These are phyloP conservation scores for Trogon melanurus DNA, from an alignment of 2,113 vertebrate genomes.

Conservation along the genomic window DNA sequence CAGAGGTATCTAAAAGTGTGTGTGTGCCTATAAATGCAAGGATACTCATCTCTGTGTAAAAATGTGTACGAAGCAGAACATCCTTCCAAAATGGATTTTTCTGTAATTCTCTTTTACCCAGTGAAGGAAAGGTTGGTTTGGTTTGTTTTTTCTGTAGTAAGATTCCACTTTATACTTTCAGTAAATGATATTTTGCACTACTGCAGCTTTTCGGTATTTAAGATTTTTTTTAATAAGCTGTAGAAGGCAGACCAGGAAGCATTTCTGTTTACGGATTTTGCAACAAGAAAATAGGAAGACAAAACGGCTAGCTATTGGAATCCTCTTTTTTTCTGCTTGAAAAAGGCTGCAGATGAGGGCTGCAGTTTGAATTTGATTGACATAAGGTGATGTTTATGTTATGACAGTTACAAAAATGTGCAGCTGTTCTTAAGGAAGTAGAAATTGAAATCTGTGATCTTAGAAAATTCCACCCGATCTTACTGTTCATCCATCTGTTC, in stretches of 20 bases:
- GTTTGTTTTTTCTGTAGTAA: background rate
- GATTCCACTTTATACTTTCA: background rate
- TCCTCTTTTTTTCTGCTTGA: background rate
- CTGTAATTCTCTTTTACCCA: background rate
- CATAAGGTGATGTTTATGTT: slow-evolving; percentile 16
- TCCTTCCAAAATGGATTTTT: background rate
- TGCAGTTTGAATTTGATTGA: slow-evolving; percentile 23
- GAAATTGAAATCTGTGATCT: slow-evolving; percentile 11
- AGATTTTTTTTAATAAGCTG: background rate
- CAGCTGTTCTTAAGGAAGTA: slow-evolving; percentile 33
- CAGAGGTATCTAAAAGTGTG: background rate
- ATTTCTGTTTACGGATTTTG: background rate
- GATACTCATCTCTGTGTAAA: background rate
- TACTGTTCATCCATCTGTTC: slow-evolving; percentile 3
- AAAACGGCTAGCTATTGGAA: background rate
- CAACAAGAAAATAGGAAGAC: background rate
- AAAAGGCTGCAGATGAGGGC: background rate
- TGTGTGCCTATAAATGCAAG: background rate
- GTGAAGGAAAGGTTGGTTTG: background rate
- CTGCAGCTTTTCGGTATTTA: background rate
- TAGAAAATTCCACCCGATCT: slow-evolving; percentile 11
- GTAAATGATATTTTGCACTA: background rate
- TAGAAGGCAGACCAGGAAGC: background rate
- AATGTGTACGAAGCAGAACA: background rate
- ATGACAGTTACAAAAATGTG: slow-evolving; percentile 52